Conservation (phyloP, 2,888 invertebrate genomes). For the Ctena decussata region DNA sequence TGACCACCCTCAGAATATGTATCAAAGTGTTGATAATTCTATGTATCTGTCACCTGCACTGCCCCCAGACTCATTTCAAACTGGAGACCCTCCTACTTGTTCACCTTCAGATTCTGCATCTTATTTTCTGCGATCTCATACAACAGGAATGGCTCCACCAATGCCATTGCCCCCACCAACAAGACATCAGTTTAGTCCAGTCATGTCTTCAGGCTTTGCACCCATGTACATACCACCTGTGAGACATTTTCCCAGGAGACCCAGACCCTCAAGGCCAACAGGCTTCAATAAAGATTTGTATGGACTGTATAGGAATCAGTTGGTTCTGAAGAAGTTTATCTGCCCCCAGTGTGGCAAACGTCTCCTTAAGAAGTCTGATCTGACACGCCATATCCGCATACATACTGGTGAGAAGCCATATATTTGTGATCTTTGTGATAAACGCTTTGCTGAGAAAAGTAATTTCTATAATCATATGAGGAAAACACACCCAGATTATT, state of each 20-base stretch:
- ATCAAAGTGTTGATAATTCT: not conserved
- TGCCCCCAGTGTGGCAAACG: slow-evolving; percentile 46
- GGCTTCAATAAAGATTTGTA: slow-evolving; percentile 54
- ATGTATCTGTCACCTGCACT: not conserved
- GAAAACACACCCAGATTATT: not conserved
- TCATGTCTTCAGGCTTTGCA: not conserved
- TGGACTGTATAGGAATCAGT: slow-evolving; percentile 38
- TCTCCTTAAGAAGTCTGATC: slow-evolving; percentile 39
- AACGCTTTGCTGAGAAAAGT: slow-evolving; percentile 29
- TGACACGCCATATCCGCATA: slow-evolving; percentile 34
- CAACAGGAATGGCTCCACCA: not conserved
- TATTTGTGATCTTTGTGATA: slow-evolving; percentile 27
- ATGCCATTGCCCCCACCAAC: not conserved
- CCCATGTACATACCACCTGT: not conserved
- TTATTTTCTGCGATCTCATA: not conserved
- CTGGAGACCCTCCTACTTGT: not conserved
- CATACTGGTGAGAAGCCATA: slow-evolving; percentile 57
- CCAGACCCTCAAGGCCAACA: slow-evolving; percentile 17
- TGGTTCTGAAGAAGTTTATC: slow-evolving; percentile 50
- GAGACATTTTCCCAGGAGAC: not conserved
- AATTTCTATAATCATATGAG: slow-evolving; percentile 13
- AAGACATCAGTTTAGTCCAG: not conserved
- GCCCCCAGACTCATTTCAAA: not conserved
- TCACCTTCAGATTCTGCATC: not conserved
- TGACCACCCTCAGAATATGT: not conserved